Conservation (phyloP, 2,113 vertebrate species). For the Hymenochirus boettgeri region DNA sequence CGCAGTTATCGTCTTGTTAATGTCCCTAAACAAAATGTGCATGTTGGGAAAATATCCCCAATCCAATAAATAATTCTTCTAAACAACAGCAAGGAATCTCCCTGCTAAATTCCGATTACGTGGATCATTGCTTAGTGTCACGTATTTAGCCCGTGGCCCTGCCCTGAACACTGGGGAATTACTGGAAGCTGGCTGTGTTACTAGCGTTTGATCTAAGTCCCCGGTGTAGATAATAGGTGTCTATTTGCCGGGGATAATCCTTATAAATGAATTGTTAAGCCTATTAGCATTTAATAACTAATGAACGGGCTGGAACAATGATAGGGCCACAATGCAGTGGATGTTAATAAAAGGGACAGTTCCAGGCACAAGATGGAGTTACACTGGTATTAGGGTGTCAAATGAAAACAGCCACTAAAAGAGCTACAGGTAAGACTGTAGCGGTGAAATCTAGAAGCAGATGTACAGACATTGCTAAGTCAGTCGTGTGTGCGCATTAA, state of each 20-base stretch:
- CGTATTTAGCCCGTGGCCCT: no score
- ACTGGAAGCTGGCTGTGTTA: no score
- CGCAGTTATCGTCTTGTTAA: no score
- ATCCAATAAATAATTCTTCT: no score
- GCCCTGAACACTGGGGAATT: no score
- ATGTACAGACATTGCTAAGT: conserved; percentile 32
- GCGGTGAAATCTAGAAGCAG: conserved; percentile 39
- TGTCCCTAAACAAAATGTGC: no score
- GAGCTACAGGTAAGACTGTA: conserved; percentile 23
- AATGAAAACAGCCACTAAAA: conserved; percentile 44
- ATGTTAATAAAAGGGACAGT: background rate
- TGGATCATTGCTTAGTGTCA: no score
- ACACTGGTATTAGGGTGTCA: conserved; percentile 46
- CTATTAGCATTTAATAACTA: conserved; percentile 26
- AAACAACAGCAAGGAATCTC: no score
- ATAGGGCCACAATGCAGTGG: conserved; percentile 33
- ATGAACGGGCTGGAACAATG: conserved; percentile 22
- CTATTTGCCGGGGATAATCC: conserved; percentile 1
- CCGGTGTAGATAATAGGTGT: background rate
- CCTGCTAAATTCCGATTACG: no score
- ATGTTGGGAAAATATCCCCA: no score
- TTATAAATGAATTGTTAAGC: conserved; percentile 24
- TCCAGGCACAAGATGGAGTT: conserved; percentile 51
- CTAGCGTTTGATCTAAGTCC: no score
- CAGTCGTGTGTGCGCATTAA: conserved; percentile 45